These are phyloP conservation scores for Ditylenchus weischeri DNA, from an alignment of 2,888 invertebrate genomes.

Conservation along the genomic window DNA sequence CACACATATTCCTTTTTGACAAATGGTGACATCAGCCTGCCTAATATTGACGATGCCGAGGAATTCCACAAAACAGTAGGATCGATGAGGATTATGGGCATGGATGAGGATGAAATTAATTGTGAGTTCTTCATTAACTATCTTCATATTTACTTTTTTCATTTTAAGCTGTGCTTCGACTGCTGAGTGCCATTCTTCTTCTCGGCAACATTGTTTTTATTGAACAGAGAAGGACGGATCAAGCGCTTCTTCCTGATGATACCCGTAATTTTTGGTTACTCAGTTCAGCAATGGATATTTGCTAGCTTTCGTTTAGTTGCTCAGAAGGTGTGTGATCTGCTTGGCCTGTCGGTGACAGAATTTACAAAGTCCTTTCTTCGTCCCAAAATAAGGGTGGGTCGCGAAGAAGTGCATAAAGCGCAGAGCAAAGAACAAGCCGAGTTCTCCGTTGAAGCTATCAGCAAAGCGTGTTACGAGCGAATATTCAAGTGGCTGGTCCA, in stretches of 20 bases:
- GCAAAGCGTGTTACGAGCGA: constrained; percentile 95
- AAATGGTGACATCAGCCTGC: constrained; percentile 80
- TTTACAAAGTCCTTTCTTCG: constrained; percentile 96
- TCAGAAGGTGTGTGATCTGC: constrained; percentile 93
- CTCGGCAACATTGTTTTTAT: constrained; percentile 99
- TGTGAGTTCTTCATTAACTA: constrained; percentile 61
- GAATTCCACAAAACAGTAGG: constrained; percentile 91
- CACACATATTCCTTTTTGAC: constrained; percentile 84
- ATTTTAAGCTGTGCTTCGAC: constrained; percentile 91
- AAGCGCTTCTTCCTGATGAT: constrained; percentile 95
- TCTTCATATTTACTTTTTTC: constrained; percentile 40
- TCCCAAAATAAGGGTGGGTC: constrained; percentile 90
- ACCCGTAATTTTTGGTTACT: constrained; percentile 72
- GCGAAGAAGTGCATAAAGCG: constrained; percentile 95
- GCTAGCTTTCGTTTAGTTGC: constrained; percentile 64
- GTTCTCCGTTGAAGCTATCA: constrained; percentile 97
- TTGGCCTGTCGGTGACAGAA: constrained; percentile 86
- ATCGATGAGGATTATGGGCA: constrained; percentile 98
- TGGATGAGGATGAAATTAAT: constrained; percentile 87
- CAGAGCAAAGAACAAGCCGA: constrained; percentile 99
- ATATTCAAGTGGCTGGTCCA: constrained; percentile 98
- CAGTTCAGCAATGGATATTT: not conserved
- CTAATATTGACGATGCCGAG: constrained; percentile 83
- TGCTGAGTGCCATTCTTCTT: constrained; percentile 88
- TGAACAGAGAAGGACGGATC: constrained; percentile 95